Conservation (phyloP, 2,888 invertebrate genomes). For the Leptopilina syphax region DNA sequence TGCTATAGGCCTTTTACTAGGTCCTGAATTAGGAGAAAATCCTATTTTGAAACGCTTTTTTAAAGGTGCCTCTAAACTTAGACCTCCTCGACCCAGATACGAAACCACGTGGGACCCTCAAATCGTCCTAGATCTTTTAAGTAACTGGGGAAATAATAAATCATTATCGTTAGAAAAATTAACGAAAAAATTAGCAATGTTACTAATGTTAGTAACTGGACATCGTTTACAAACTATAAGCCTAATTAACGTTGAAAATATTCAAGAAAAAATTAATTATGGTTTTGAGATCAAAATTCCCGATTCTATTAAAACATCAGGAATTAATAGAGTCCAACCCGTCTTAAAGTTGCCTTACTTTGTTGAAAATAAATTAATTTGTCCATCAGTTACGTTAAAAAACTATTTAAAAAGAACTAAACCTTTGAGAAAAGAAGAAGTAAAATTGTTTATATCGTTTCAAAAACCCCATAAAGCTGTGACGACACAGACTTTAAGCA, state of each 20-base stretch:
- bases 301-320: constrained; percentile 3
- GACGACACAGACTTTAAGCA: constrained; percentile 34
- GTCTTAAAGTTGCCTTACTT: neutral
- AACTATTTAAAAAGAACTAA: neutral
- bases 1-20: constrained; percentile 43
- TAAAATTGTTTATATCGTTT: neutral
- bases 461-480: constrained; percentile 7
- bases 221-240: constrained; percentile 52
- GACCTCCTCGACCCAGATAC: constrained; percentile 53
- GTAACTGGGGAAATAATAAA: neutral
- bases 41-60: constrained; percentile 52
- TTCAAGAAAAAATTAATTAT: constrained; percentile 27
- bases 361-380: neutral
- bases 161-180: constrained; percentile 26
- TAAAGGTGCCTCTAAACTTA: constrained; percentile 53
- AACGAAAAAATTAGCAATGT: constrained; percentile 47
- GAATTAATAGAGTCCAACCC: constrained; percentile 1
- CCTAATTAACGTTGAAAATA: constrained; percentile 48
- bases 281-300: constrained; percentile 46
- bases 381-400: neutral
- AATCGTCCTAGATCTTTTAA: constrained; percentile 52
- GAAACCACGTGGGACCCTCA: constrained; percentile 55
- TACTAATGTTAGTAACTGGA: constrained; percentile 50
- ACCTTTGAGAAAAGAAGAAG: neutral
- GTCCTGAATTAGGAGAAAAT: constrained; percentile 44